These are phyloP conservation scores for Antigone vipio DNA, from an alignment of 2,113 vertebrate species.

Conservation along the genomic window DNA sequence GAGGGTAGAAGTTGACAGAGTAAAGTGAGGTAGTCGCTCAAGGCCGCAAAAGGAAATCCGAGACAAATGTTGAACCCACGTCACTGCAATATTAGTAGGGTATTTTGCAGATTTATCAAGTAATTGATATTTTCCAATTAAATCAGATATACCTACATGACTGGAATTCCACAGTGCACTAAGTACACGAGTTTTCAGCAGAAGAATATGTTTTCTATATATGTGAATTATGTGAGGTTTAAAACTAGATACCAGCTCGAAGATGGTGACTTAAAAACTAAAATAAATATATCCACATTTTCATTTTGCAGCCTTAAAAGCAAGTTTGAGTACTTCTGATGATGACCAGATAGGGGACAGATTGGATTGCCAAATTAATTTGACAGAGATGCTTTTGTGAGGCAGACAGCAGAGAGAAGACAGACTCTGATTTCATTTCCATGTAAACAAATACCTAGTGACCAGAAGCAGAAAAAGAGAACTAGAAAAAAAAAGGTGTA, in stretches of 20 bases:
- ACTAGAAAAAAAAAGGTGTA: neutral
- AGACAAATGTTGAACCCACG: neutral
- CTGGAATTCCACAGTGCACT: neutral
- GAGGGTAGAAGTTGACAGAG: neutral
- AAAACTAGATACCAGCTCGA: neutral
- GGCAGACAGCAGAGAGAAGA: neutral
- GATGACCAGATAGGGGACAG: neutral
- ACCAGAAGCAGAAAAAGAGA: neutral
- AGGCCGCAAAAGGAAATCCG: neutral
- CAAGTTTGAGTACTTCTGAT: neutral
- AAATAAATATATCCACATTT: neutral
- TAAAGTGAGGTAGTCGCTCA: neutral
- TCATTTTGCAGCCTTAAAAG: neutral
- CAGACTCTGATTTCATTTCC: neutral
- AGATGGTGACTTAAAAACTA: neutral
- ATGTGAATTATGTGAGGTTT: neutral
- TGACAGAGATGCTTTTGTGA: neutral
- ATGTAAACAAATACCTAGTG: neutral
- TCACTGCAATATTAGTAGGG: neutral
- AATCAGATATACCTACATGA: neutral
- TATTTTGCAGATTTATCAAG: neutral
- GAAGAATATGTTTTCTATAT: neutral
- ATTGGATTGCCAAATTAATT: neutral
- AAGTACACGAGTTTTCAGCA: neutral
- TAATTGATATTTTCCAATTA: neutral